These are phyloP conservation scores for Phrynocephalus guinanensis DNA, from an alignment of 2,797 vertebrate species.

Conservation along the genomic window DNA sequence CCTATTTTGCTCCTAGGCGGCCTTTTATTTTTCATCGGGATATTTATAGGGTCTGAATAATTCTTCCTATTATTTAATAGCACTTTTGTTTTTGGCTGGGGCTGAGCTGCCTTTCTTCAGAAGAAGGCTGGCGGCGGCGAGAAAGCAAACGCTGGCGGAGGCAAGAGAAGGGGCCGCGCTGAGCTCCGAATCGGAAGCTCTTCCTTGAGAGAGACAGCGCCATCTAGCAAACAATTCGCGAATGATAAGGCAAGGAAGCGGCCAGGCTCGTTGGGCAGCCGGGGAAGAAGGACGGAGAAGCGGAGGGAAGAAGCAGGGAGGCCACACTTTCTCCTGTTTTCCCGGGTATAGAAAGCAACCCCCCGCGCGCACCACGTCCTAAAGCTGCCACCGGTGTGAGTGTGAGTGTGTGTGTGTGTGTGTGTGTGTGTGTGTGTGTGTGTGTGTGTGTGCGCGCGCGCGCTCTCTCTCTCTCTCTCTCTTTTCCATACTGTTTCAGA, in stretches of 20 bases:
- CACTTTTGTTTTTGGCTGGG: background rate
- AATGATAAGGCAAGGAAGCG: conserved; percentile 78
- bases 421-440: no score
- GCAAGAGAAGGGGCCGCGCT: conserved; percentile 60
- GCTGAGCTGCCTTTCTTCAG: background rate
- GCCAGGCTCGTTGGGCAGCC: background rate
- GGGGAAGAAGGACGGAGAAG: background rate
- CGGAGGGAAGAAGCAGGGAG: conserved; percentile 17
- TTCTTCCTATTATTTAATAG: conserved; percentile 12
- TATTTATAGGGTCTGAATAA: background rate
- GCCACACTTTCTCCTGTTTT: conserved; percentile 31
- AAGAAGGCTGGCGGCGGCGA: conserved; percentile 33
- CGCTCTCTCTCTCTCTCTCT: no score
- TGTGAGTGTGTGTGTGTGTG: no score
- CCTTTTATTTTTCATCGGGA: conserved; percentile 11
- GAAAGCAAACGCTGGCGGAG: background rate
- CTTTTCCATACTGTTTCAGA: background rate
- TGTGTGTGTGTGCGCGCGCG: no score
- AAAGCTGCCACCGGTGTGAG: background rate
- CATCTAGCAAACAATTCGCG: conserved; percentile 92
- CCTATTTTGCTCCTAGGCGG: background rate
- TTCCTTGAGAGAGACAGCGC: conserved; percentile 91
- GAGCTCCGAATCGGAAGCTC: conserved; percentile 70
- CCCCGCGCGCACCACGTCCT: background rate
- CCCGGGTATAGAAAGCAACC: conserved; percentile 50